A percentile compares a stretch with the other conserved stretches of the same genome.
phyloP scores from a whole-genome alignment of 92 coral and sea anemone species.

The Parazoanthus atlanticus region DNA sequence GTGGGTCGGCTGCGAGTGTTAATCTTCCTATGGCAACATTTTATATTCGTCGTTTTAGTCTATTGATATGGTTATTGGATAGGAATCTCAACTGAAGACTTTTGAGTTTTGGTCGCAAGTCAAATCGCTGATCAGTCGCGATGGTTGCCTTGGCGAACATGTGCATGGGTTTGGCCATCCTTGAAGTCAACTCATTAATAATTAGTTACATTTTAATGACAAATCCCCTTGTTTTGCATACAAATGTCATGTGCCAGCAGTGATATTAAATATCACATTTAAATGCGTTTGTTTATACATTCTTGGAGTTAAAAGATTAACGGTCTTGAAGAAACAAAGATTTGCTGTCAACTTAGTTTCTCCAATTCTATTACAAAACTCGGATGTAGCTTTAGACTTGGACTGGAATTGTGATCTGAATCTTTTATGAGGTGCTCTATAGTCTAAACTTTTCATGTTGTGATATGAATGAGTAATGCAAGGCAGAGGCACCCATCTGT shows the following conservation, averaged over 20 bases:
- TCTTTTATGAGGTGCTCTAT: background rate
- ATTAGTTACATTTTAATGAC: constrained; percentile 33
- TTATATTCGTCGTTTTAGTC: background rate
- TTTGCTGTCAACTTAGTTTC: background rate
- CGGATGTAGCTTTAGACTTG: background rate
- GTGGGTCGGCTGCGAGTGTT: background rate
- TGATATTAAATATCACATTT: constrained; percentile 7
- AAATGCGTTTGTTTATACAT: background rate
- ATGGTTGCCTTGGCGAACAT: constrained; percentile 45
- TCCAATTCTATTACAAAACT: background rate
- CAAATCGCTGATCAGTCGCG: constrained; percentile 25
- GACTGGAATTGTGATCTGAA: constrained; percentile 2
- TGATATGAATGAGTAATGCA: background rate
- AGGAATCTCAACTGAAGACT: constrained; percentile 15
- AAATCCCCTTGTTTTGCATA: constrained; percentile 29
- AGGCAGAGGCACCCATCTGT: background rate
- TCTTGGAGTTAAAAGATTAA: background rate
- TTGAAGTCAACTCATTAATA: constrained; percentile 17
- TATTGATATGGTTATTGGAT: background rate
- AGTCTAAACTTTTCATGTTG: background rate
- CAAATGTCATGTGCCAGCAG: constrained; percentile 11
- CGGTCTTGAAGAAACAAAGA: background rate
- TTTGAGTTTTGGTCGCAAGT: constrained; percentile 41
- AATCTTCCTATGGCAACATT: background rate
- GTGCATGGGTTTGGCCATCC: constrained; percentile 16